phyloP scores from a whole-genome alignment of 2,888 invertebrate genomes.

The Agyllia agylla region DNA sequence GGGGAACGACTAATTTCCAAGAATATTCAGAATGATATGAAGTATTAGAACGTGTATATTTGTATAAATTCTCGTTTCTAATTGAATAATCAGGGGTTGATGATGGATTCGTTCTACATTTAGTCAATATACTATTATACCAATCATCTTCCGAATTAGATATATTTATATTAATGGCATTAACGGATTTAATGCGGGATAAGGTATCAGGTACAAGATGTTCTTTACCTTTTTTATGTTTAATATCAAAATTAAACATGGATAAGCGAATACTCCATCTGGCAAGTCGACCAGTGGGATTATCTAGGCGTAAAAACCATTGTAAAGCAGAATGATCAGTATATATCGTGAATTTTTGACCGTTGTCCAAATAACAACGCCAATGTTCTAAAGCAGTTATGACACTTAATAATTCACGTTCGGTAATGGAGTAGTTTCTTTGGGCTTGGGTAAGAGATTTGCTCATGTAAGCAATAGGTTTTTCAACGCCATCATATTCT shows the following conservation, averaged over 20 bases:
- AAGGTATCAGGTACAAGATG: slow-evolving; percentile 76
- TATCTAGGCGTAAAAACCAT: slow-evolving; percentile 56
- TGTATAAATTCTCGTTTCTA: background rate
- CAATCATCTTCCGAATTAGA: background rate
- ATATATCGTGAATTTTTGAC: slow-evolving; percentile 37
- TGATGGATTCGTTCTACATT: background rate
- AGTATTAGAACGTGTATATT: background rate
- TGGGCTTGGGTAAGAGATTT: slow-evolving; percentile 29
- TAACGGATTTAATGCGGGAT: slow-evolving; percentile 39
- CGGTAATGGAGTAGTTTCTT: slow-evolving; percentile 53
- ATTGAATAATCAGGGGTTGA: background rate
- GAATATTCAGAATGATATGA: slow-evolving; percentile 23
- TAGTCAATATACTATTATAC: background rate
- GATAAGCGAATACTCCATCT: slow-evolving; percentile 77
- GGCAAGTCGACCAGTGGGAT: slow-evolving; percentile 76
- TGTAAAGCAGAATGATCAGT: slow-evolving; percentile 62
- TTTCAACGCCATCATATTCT: slow-evolving; percentile 30
- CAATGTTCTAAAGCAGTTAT: slow-evolving; percentile 55
- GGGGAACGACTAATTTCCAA: slow-evolving; percentile 72
- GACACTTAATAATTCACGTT: slow-evolving; percentile 56
- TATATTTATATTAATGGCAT: background rate
- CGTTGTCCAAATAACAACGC: slow-evolving; percentile 58
- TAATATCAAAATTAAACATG: slow-evolving; percentile 70
- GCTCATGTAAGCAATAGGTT: slow-evolving; percentile 56
- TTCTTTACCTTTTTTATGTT: slow-evolving; percentile 74